These are phyloP conservation scores for Tautogolabrus adspersus DNA, from an alignment of 2,113 vertebrate species.

Conservation along the genomic window DNA sequence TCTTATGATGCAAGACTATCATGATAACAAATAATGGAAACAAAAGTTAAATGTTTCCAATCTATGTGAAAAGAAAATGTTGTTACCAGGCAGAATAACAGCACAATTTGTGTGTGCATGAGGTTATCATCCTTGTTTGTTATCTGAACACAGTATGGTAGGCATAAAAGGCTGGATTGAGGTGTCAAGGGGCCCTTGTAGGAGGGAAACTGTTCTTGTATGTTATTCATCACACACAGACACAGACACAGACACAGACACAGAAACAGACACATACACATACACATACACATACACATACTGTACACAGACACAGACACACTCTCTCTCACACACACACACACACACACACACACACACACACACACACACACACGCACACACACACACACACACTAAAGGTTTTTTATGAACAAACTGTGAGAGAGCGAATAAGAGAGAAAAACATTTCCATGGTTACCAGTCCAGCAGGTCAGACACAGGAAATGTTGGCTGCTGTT, in stretches of 20 bases:
- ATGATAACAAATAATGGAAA: no score
- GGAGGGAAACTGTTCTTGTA: slow-evolving; percentile 51
- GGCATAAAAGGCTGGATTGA: slow-evolving; percentile 52
- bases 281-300: background rate
- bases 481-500: slow-evolving; percentile 74
- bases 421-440: slow-evolving; percentile 15
- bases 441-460: slow-evolving; percentile 82
- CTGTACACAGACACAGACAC: background rate
- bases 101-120: background rate
- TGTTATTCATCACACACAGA: slow-evolving; percentile 4
- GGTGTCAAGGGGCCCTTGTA: slow-evolving; percentile 58
- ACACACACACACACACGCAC: slow-evolving; percentile 20
- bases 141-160: slow-evolving; percentile 42
- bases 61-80: slow-evolving; percentile 25
- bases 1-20: no score
- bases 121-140: slow-evolving; percentile 47
- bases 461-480: slow-evolving; percentile 80
- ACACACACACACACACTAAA: slow-evolving; percentile 25
- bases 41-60: background rate
- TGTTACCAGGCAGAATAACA: slow-evolving; percentile 10
- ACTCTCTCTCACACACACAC: slow-evolving; percentile 18
- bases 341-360: slow-evolving; percentile 30
- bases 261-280: background rate
- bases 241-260: no score
- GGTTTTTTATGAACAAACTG: slow-evolving; percentile 45